phyloP scores from a whole-genome alignment of 2,888 invertebrate species.

The Pollenia angustigena region DNA sequence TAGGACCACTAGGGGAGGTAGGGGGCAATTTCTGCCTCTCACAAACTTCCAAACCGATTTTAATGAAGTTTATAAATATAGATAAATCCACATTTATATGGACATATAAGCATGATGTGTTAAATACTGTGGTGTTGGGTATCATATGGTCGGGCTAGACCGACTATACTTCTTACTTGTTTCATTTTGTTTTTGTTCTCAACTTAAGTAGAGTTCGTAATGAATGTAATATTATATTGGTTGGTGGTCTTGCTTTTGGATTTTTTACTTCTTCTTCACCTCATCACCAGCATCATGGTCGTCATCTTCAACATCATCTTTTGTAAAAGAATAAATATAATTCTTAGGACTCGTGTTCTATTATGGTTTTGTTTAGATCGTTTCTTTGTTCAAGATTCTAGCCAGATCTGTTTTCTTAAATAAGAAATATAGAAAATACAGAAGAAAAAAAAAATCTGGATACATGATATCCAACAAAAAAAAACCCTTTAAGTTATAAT shows the following conservation, averaged over 20 bases:
- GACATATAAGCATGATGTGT: too few species aligned
- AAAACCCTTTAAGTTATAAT: constrained; percentile 63
- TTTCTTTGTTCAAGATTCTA: background rate
- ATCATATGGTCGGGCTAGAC: too few species aligned
- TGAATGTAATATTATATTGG: constrained; percentile 62
- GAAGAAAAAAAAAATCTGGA: constrained; percentile 9
- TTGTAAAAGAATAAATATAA: constrained; percentile 1
- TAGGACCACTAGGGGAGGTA: too few species aligned
- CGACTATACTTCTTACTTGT: too few species aligned
- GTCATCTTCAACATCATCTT: constrained; percentile 4
- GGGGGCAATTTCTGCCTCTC: too few species aligned
- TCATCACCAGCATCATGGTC: constrained; percentile 39
- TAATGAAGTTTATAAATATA: too few species aligned
- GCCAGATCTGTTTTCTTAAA: constrained; percentile 14
- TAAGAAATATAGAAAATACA: background rate
- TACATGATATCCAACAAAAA: constrained; percentile 15
- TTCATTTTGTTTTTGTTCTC: background rate
- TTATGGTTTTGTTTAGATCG: constrained; percentile 49
- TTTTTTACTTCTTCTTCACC: constrained; percentile 16
- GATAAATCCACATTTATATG: too few species aligned
- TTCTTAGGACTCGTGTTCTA: constrained; percentile 60
- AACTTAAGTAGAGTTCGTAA: constrained; percentile 8
- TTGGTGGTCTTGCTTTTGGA: constrained; percentile 64
- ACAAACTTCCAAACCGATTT: too few species aligned
- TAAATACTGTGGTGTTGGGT: too few species aligned